A percentile compares a stretch with the other conserved stretches of the same genome.
phyloP scores from a whole-genome alignment of 2,888 invertebrate species.

The Bellardia pandia region DNA sequence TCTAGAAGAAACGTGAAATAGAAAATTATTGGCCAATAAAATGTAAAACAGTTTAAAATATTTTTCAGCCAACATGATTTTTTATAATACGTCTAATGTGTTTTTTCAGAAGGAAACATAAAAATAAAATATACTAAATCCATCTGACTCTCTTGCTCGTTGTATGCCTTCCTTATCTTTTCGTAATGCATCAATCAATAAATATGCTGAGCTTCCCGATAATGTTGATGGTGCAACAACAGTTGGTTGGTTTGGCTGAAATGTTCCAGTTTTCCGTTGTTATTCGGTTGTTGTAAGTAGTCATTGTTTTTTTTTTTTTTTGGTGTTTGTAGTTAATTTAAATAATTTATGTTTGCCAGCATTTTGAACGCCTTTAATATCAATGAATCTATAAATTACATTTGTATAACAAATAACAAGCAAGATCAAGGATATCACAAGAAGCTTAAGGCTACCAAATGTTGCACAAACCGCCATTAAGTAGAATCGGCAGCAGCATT shows the following conservation, averaged over 20 bases:
- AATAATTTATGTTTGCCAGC: conserved; percentile 73
- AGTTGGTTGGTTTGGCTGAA: conserved; percentile 24
- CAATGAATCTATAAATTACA: conserved; percentile 76
- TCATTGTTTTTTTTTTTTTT: conserved; percentile 9
- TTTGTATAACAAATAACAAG: conserved; percentile 69
- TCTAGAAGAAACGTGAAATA: conserved; percentile 36
- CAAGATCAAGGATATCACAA: conserved; percentile 72
- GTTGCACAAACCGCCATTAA: conserved; percentile 50
- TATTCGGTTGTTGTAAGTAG: conserved; percentile 18
- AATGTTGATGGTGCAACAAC: conserved; percentile 55
- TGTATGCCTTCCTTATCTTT: conserved; percentile 59
- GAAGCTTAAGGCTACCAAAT: conserved; percentile 68
- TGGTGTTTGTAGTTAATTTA: conserved; percentile 58
- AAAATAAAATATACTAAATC: conserved; percentile 33
- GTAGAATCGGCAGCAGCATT: conserved; percentile 50
- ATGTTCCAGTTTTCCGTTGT: conserved; percentile 54
- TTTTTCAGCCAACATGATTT: conserved; percentile 52
- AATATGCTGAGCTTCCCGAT: conserved; percentile 68
- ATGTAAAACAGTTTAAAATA: conserved; percentile 52
- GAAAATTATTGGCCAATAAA: conserved; percentile 62
- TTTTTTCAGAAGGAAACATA: neutral
- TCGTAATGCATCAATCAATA: conserved; percentile 73
- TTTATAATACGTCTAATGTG: neutral
- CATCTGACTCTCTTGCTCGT: conserved; percentile 13
- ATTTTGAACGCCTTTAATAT: conserved; percentile 75